phyloP scores from a whole-genome alignment of 2,113 vertebrate species.

The Pangasianodon gigas region DNA sequence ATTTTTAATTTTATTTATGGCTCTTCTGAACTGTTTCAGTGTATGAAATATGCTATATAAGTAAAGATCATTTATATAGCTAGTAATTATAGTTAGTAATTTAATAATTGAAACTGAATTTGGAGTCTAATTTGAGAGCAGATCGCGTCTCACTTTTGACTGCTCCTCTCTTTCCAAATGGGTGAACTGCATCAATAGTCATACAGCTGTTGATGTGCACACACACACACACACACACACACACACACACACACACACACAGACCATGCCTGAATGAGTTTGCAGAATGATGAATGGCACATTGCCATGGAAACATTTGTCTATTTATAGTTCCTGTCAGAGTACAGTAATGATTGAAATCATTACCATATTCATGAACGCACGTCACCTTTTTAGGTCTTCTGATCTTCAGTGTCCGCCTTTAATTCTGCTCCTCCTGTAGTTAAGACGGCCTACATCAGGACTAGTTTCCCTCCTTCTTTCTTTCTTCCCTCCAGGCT shows the following conservation, averaged over 20 bases:
- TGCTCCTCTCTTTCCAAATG: conserved; percentile 23
- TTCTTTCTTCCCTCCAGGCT: conserved; percentile 3
- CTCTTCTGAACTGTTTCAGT: not conserved
- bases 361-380: conserved; percentile 44
- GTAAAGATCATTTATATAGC: too few species aligned
- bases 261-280: conserved; percentile 19
- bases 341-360: conserved; percentile 27
- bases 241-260: conserved; percentile 16
- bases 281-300: conserved; percentile 38
- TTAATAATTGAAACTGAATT: not conserved
- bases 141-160: not conserved
- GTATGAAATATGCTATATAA: not conserved
- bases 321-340: conserved; percentile 25
- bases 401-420: not conserved
- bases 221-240: not conserved
- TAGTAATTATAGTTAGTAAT: not conserved
- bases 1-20: not conserved
- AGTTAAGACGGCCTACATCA: conserved; percentile 26
- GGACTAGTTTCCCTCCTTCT: not conserved
- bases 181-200: conserved; percentile 28
- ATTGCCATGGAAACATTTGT: conserved; percentile 23
- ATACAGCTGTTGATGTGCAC: conserved; percentile 33
- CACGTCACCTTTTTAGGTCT: not conserved
- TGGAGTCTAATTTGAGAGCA: not conserved
- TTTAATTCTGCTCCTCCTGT: not conserved